Evolutionary conservation across 2,113 vertebrate genomes (phyloP).

Genomic region (Ptilorrhoa leucosticta): DNA sequence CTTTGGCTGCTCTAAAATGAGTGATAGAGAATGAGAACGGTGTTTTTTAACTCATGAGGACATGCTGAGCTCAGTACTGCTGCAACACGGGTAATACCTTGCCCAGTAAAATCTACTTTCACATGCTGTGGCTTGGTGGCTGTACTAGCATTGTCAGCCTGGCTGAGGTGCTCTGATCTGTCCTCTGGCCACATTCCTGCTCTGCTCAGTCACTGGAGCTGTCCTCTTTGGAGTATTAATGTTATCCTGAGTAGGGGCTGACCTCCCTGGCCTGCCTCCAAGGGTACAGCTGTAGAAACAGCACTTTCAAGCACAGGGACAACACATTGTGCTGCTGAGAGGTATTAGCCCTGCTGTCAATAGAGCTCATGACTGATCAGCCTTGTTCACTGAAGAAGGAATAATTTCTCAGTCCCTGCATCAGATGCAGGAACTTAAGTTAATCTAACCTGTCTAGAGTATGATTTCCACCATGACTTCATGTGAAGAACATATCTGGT

Average conservation of each 20-base stretch:
- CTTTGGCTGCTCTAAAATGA: not conserved
- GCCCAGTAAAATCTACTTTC: not conserved
- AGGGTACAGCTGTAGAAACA: not conserved
- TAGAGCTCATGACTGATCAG: not conserved
- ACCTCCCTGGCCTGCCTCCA: not conserved
- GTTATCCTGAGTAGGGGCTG: not conserved
- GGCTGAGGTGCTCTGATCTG: not conserved
- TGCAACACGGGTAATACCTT: not conserved
- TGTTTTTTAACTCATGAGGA: not conserved
- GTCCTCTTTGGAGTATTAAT: not conserved
- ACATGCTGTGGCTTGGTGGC: not conserved
- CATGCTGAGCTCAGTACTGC: not conserved
- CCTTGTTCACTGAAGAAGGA: not conserved
- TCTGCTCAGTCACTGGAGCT: not conserved
- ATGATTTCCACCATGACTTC: not conserved
- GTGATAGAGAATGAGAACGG: not conserved
- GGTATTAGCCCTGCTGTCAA: not conserved
- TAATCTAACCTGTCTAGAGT: not conserved
- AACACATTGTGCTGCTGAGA: not conserved
- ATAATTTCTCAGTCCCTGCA: not conserved
- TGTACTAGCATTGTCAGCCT: not conserved
- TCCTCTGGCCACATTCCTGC: not conserved
- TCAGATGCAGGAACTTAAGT: not conserved
- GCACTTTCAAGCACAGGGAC: not conserved
- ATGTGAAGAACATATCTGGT: not conserved